phyloP scores from a whole-genome alignment of 2,797 vertebrate species.

The Mergus octosetaceus region DNA sequence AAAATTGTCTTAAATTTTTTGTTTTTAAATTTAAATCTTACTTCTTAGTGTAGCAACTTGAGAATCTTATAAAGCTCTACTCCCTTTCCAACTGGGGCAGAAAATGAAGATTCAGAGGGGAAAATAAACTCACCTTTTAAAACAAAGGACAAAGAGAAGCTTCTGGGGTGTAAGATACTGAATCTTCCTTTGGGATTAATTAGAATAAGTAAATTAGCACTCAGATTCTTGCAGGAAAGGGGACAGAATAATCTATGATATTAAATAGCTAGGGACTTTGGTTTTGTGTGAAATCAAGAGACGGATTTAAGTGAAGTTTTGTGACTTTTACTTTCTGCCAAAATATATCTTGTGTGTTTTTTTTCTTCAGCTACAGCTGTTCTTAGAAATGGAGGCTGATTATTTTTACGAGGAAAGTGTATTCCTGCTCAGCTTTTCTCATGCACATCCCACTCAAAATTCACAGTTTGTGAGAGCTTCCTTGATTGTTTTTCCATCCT shows the following conservation, averaged over 20 bases:
- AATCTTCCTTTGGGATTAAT: slow-evolving; percentile 46
- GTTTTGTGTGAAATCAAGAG: slow-evolving; percentile 25
- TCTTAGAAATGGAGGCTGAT: slow-evolving; percentile 19
- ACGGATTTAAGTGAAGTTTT: slow-evolving; percentile 17
- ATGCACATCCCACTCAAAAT: slow-evolving; percentile 23
- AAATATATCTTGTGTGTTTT: background rate
- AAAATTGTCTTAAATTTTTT: no score
- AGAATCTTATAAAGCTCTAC: background rate
- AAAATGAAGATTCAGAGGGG: background rate
- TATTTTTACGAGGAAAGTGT: slow-evolving; percentile 16
- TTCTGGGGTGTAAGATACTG: background rate
- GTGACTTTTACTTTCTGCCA: background rate
- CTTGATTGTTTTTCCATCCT: background rate
- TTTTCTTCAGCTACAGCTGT: background rate
- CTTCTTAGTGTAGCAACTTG: background rate
- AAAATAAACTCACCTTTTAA: slow-evolving; percentile 29
- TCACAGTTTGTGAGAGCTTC: background rate
- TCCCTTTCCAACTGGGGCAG: background rate
- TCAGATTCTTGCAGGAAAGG: background rate
- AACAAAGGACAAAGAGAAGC: background rate
- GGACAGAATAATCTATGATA: slow-evolving; percentile 15
- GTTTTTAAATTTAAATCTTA: no score
- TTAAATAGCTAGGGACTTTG: background rate
- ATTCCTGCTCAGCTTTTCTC: slow-evolving; percentile 7
- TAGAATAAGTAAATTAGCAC: slow-evolving; percentile 38